Percentiles rank a stretch among this genome's conserved stretches.
phyloP scores from a whole-genome alignment of 2,888 invertebrate species.

The Brenthis ino region DNA sequence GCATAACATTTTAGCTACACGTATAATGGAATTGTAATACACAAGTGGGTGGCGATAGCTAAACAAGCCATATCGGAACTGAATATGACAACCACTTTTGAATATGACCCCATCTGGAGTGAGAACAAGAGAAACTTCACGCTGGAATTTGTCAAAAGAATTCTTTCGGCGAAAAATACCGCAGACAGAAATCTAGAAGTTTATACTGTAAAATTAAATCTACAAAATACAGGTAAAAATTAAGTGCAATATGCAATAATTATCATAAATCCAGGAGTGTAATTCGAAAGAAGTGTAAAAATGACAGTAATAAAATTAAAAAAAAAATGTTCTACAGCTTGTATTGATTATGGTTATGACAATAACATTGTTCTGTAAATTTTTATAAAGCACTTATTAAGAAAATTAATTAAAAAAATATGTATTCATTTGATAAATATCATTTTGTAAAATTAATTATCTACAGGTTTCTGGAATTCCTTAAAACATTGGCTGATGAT shows the following conservation, averaged over 20 bases:
- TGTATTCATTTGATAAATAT: background rate
- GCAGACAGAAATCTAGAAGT: constrained; percentile 63
- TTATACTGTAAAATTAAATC: constrained; percentile 50
- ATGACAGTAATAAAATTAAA: no score
- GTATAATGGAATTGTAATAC: constrained; percentile 66
- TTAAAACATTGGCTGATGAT: constrained; percentile 82
- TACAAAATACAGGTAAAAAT: constrained; percentile 54
- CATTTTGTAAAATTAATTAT: background rate
- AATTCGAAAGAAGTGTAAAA: no score
- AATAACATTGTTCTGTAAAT: no score
- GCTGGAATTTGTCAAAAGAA: constrained; percentile 63
- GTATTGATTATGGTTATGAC: no score
- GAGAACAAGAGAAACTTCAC: constrained; percentile 60
- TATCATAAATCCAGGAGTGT: no score
- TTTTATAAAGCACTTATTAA: no score
- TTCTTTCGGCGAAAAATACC: constrained; percentile 57
- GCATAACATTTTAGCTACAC: constrained; percentile 53
- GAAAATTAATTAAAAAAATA: no score
- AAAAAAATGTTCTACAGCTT: no score
- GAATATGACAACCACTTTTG: constrained; percentile 74
- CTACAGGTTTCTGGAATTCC: constrained; percentile 73
- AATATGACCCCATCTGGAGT: constrained; percentile 75
- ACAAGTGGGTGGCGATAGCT: constrained; percentile 73
- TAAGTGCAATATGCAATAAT: no score
- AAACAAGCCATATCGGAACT: constrained; percentile 82